Percentiles rank a stretch among this genome's conserved stretches.
Evolutionary conservation across 2,888 invertebrate genomes (phyloP).

Genomic region (Lumbricus terrestris): DNA sequence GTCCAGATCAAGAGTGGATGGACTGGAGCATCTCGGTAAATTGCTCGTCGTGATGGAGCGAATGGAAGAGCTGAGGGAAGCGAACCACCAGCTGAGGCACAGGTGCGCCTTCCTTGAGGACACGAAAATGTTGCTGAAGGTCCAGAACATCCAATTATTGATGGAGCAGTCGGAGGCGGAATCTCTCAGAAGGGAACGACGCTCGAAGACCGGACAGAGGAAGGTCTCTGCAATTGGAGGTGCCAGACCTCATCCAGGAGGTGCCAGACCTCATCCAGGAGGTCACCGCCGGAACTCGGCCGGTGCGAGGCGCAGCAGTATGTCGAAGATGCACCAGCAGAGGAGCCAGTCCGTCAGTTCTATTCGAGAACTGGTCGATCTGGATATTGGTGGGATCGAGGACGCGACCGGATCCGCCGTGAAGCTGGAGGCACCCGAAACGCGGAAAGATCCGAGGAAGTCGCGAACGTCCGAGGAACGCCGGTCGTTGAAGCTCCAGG

Average conservation of each 20-base stretch:
- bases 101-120: constrained; percentile 74
- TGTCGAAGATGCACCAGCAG: constrained; percentile 59
- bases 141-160: constrained; percentile 53
- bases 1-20: constrained; percentile 38
- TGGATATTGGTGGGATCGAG: neutral
- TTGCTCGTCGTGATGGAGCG: constrained; percentile 76
- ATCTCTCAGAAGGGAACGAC: neutral
- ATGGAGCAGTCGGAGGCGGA: neutral
- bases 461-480: constrained; percentile 15
- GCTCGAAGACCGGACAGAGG: neutral
- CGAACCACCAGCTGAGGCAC: constrained; percentile 70
- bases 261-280: neutral
- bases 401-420: neutral
- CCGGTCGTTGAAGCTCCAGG: constrained; percentile 27
- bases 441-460: neutral
- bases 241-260: neutral
- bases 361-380: constrained; percentile 61
- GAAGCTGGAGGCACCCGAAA: neutral
- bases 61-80: constrained; percentile 71
- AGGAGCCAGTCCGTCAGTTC: constrained; percentile 71
- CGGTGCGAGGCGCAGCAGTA: constrained; percentile 51
- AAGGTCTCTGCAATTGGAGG: neutral
- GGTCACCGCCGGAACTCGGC: neutral
- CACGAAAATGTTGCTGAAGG: constrained; percentile 64
- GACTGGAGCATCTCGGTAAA: constrained; percentile 77